phyloP scores from a whole-genome alignment of 2,113 vertebrate species.

The Gasterosteus nipponicus region DNA sequence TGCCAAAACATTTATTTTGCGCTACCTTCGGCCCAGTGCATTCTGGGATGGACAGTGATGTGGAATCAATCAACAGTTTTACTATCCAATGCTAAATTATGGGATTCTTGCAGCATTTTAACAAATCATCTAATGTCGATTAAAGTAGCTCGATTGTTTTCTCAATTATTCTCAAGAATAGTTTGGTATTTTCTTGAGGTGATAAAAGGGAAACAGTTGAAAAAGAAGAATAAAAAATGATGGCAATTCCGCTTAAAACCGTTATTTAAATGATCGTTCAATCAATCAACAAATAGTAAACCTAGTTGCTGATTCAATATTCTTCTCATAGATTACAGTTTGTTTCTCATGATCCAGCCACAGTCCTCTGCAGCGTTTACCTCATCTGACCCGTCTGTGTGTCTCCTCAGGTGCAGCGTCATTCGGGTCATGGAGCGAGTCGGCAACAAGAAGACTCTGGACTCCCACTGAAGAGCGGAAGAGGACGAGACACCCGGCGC shows the following conservation, averaged over 20 bases:
- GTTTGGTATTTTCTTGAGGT: too few species aligned
- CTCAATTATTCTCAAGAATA: too few species aligned
- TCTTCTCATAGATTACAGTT: background rate
- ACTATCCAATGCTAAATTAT: background rate
- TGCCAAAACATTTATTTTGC: background rate
- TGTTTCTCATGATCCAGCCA: background rate
- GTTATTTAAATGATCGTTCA: too few species aligned
- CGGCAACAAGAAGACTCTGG: slow-evolving; percentile 23
- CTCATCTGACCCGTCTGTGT: background rate
- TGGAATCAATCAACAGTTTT: background rate
- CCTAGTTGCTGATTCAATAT: background rate
- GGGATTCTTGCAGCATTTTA: background rate
- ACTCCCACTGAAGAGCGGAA: slow-evolving; percentile 33
- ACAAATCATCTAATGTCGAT: background rate
- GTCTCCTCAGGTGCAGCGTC: slow-evolving; percentile 37
- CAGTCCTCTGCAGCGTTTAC: background rate
- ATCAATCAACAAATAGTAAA: too few species aligned
- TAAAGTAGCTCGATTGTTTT: too few species aligned
- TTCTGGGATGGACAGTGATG: slow-evolving; percentile 3
- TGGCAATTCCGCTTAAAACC: too few species aligned
- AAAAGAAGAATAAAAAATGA: too few species aligned
- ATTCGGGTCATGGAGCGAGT: slow-evolving; percentile 56
- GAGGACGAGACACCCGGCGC: slow-evolving; percentile 12
- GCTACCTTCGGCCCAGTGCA: background rate
- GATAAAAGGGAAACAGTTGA: too few species aligned